phyloP scores from a whole-genome alignment of 1,140 invertebrate genomes.

The Zophobas morio region DNA sequence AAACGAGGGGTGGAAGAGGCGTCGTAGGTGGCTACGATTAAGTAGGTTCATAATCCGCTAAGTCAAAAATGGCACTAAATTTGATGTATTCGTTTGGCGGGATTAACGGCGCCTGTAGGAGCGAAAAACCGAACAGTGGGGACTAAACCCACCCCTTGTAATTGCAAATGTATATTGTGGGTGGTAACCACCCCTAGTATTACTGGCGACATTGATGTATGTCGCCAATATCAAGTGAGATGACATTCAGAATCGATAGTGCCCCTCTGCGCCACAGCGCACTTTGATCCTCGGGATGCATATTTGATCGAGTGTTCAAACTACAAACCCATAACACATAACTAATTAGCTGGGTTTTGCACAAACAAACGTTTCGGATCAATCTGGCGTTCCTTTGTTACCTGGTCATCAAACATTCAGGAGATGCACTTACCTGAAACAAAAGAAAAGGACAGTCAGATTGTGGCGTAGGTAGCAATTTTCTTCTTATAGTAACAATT shows the following conservation, averaged over 20 bases:
- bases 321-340: no score
- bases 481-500: slow-evolving; percentile 5
- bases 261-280: slow-evolving; percentile 35
- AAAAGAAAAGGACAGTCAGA: slow-evolving; percentile 10
- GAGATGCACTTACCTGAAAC: slow-evolving; percentile 33
- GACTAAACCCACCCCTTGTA: slow-evolving; percentile 3
- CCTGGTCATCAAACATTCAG: slow-evolving; percentile 2
- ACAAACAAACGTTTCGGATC: no score
- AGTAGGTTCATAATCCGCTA: neutral
- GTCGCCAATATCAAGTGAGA: slow-evolving; percentile 55
- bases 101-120: neutral
- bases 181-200: slow-evolving; percentile 48
- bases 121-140: neutral
- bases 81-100: neutral
- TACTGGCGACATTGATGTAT: slow-evolving; percentile 57
- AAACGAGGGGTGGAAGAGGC: no score
- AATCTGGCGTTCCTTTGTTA: no score
- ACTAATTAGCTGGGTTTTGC: no score
- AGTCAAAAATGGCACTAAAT: neutral
- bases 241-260: slow-evolving; percentile 54
- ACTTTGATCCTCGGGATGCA: slow-evolving; percentile 43
- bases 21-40: neutral
- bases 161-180: slow-evolving; percentile 43
- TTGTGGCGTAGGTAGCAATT: slow-evolving; percentile 1
- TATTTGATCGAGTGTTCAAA: slow-evolving; percentile 45